phyloP scores from a whole-genome alignment of 2,888 invertebrate genomes.

The Agonopterix arenella region DNA sequence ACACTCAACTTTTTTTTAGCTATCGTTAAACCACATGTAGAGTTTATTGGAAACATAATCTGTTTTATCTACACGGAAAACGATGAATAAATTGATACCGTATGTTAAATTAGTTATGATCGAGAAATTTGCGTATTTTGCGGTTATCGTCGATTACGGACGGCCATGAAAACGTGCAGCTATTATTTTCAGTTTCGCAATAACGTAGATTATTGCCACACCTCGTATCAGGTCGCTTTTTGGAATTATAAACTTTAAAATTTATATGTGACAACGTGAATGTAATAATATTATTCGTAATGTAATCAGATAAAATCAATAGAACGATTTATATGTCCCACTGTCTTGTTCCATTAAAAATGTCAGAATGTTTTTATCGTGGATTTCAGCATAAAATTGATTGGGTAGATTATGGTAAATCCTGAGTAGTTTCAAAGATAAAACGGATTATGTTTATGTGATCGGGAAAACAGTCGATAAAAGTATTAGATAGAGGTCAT shows the following conservation, averaged over 20 bases:
- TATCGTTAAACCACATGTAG: too few relatives aligned
- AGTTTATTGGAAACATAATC: too few relatives aligned
- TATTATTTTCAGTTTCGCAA: conserved; percentile 48
- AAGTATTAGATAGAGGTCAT: conserved; percentile 36
- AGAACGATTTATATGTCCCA: conserved; percentile 38
- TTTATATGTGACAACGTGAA: conserved; percentile 31
- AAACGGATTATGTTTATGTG: conserved; percentile 45
- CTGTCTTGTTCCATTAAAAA: conserved; percentile 41
- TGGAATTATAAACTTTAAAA: conserved; percentile 32
- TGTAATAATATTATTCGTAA: conserved; percentile 33
- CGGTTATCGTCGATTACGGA: conserved; percentile 43
- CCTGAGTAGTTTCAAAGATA: conserved; percentile 24
- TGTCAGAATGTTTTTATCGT: conserved; percentile 44
- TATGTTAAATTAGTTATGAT: too few relatives aligned
- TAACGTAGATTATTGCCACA: conserved; percentile 35
- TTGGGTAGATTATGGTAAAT: conserved; percentile 50
- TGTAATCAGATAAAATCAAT: conserved; percentile 34
- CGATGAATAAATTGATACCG: too few relatives aligned
- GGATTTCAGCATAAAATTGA: conserved; percentile 57
- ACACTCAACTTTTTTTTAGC: conserved; percentile 27
- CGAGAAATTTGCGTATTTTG: conserved; percentile 10
- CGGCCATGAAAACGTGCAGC: conserved; percentile 31
- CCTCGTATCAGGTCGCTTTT: conserved; percentile 32
- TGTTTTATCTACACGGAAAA: too few relatives aligned
- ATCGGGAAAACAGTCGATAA: conserved; percentile 46